Evolutionary conservation across 2,797 vertebrate genomes (phyloP).

Genomic region (Gambelia wislizenii): DNA sequence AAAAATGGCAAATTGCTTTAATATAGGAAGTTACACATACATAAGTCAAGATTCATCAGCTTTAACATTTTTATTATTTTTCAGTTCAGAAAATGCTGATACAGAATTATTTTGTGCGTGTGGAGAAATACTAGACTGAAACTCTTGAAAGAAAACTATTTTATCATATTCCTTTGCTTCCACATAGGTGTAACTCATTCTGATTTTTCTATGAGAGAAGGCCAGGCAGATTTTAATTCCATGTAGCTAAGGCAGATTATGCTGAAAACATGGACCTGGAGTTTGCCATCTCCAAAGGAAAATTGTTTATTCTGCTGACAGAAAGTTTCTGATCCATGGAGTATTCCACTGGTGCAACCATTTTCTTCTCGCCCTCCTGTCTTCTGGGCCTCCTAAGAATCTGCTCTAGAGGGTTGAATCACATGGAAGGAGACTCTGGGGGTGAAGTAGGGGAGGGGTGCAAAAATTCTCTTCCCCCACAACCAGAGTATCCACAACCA

Average conservation of each 20-base stretch:
- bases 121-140: slow-evolving; percentile 55
- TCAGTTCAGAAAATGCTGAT: slow-evolving; percentile 34
- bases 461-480: too few species aligned
- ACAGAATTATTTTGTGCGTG: slow-evolving; percentile 28
- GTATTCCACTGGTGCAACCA: too few species aligned
- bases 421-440: too few species aligned
- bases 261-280: background rate
- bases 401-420: too few species aligned
- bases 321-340: too few species aligned
- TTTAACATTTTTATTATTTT: slow-evolving; percentile 43
- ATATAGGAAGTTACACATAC: slow-evolving; percentile 35
- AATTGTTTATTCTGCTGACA: too few species aligned
- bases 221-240: background rate
- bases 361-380: too few species aligned
- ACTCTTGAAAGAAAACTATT: background rate
- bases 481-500: too few species aligned
- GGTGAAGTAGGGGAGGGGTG: too few species aligned
- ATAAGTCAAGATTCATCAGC: background rate
- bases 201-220: background rate
- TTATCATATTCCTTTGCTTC: background rate
- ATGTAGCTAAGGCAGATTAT: too few species aligned
- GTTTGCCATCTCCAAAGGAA: background rate
- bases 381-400: too few species aligned
- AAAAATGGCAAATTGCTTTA: too few species aligned
- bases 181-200: background rate